A percentile compares a stretch with the other conserved stretches of the same genome.
These are phyloP conservation scores for Pyxicephalus adspersus DNA, from an alignment of 2,113 vertebrate species.

Conservation along the genomic window DNA sequence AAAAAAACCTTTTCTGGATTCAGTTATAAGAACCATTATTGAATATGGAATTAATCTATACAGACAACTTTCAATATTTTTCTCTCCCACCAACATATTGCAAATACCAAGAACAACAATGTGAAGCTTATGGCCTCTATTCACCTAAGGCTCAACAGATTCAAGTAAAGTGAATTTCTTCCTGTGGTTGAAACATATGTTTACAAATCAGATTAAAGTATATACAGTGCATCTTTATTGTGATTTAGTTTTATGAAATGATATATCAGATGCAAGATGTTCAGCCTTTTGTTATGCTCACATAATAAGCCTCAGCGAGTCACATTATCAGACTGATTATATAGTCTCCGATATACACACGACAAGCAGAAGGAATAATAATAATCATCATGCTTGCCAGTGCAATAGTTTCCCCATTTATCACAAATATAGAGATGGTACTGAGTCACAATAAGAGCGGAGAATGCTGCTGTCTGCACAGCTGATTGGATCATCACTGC, in stretches of 20 bases:
- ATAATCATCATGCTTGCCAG: slow-evolving; percentile 24
- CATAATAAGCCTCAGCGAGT: slow-evolving; percentile 14
- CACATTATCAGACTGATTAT: slow-evolving; percentile 19
- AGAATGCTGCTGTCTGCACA: slow-evolving; percentile 36
- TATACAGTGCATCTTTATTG: neutral
- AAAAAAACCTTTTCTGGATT: no score
- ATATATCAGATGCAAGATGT: neutral
- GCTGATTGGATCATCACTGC: slow-evolving; percentile 23
- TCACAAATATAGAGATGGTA: slow-evolving; percentile 51
- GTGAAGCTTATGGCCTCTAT: no score
- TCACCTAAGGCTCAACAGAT: no score
- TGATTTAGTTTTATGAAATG: neutral
- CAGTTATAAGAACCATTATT: no score
- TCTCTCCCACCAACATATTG: no score
- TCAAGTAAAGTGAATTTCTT: neutral
- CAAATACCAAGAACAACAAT: no score
- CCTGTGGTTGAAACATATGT: neutral
- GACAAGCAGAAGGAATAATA: slow-evolving; percentile 28
- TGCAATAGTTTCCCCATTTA: slow-evolving; percentile 29
- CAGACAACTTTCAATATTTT: no score
- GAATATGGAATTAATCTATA: no score
- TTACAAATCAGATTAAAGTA: neutral
- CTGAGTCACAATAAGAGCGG: slow-evolving; percentile 1
- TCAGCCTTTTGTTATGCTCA: neutral
- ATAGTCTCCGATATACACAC: slow-evolving; percentile 34